Evolutionary conservation across 1,140 invertebrate species (phyloP).

Genomic region (Steinernema khuongi): DNA sequence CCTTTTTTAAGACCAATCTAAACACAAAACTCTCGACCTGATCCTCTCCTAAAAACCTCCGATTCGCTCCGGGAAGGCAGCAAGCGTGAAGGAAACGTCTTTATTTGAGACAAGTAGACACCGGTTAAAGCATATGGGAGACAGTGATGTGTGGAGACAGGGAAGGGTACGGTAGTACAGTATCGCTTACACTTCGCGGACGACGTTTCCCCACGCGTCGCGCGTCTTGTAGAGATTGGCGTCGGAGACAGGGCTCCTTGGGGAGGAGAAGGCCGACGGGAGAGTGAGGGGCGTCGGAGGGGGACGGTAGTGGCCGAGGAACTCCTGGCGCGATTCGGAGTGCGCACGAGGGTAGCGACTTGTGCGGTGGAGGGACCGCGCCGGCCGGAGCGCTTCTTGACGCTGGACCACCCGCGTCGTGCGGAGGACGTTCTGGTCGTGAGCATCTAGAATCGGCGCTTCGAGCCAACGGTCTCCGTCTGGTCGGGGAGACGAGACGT

Average conservation of each 20-base stretch:
- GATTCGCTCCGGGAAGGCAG: no score
- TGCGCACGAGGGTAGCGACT: background rate
- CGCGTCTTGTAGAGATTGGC: background rate
- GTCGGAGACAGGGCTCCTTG: background rate
- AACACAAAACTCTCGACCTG: no score
- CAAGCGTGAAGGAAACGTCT: background rate
- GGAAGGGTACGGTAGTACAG: background rate
- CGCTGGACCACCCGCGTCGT: background rate
- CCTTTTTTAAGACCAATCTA: no score
- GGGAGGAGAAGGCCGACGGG: background rate
- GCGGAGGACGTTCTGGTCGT: constrained; percentile 1
- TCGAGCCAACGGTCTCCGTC: background rate
- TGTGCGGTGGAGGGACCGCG: background rate
- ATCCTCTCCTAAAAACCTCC: no score
- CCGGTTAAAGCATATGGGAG: constrained; percentile 3
- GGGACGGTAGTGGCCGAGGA: background rate
- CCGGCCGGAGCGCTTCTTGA: background rate
- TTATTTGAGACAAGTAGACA: background rate
- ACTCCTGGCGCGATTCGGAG: background rate
- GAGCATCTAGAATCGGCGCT: background rate
- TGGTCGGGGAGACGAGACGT: background rate
- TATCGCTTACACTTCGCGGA: constrained; percentile 1
- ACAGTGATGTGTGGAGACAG: background rate
- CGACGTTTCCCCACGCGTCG: constrained; percentile 3
- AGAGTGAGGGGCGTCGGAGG: background rate